Evolutionary conservation across 2,888 invertebrate species (phyloP).

Genomic region (Polyommatus iphigenia): DNA sequence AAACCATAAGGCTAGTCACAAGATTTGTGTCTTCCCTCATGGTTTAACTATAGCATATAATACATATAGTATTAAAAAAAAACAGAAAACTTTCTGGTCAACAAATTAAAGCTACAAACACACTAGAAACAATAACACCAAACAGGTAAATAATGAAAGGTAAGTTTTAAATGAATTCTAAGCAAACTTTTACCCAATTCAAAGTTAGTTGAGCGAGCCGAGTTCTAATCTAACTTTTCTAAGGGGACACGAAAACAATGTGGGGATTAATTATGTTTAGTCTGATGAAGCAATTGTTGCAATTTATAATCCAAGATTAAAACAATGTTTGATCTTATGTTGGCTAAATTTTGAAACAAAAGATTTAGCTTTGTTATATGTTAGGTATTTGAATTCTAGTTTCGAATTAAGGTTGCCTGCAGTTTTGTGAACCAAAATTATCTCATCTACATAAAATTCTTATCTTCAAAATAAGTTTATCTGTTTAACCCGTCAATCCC

Average conservation of each 20-base stretch:
- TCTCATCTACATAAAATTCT: no score
- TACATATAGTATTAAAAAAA: not conserved
- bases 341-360: not conserved
- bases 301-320: not conserved
- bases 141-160: conserved; percentile 65
- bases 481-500: no score
- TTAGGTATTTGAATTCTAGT: not conserved
- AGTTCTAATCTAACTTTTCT: conserved; percentile 57
- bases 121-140: conserved; percentile 52
- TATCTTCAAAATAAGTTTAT: no score
- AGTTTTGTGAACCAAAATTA: not conserved
- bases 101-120: not conserved
- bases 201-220: conserved; percentile 53
- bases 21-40: not conserved
- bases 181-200: conserved; percentile 61
- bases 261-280: conserved; percentile 34
- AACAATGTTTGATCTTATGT: not conserved
- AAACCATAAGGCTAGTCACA: not conserved
- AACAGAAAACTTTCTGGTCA: not conserved
- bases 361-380: not conserved
- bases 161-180: conserved; percentile 65
- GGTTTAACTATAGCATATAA: not conserved
- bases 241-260: conserved; percentile 44
- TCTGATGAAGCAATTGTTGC: conserved; percentile 9
- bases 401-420: not conserved